These are phyloP conservation scores for Ypsolopha scabrella DNA, from an alignment of 2,888 invertebrate genomes.

Conservation along the genomic window DNA sequence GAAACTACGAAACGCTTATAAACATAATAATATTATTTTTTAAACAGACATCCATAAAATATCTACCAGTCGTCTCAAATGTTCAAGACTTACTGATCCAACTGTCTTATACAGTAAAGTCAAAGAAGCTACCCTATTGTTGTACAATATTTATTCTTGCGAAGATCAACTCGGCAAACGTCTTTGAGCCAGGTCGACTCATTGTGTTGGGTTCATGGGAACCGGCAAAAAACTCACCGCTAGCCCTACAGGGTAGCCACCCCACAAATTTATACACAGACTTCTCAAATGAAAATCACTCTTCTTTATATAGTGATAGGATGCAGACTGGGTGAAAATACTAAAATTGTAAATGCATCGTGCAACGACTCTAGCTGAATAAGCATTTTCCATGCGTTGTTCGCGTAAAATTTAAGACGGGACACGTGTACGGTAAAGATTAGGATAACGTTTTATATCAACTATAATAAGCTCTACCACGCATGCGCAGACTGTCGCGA, in stretches of 20 bases:
- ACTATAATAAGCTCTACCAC: conserved; percentile 38
- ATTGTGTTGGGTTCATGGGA: conserved; percentile 68
- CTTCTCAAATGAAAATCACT: background rate
- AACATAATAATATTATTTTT: too few relatives aligned
- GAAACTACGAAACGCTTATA: too few relatives aligned
- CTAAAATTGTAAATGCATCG: conserved; percentile 2
- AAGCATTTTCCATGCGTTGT: conserved; percentile 53
- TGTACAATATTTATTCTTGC: conserved; percentile 66
- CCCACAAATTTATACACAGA: background rate
- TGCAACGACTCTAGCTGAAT: conserved; percentile 55
- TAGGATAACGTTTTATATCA: conserved; percentile 24
- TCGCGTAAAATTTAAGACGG: conserved; percentile 24
- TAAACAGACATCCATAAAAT: too few relatives aligned
- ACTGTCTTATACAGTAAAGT: conserved; percentile 38
- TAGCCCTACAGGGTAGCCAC: background rate
- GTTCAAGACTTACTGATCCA: conserved; percentile 26
- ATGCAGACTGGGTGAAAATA: background rate
- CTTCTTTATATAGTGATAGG: background rate
- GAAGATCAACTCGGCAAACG: conserved; percentile 46
- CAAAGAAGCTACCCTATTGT: conserved; percentile 67
- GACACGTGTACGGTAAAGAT: conserved; percentile 58
- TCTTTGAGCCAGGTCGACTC: conserved; percentile 62
- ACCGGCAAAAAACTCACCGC: conserved; percentile 51
- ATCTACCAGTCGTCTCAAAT: conserved; percentile 8
- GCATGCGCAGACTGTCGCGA: conserved; percentile 25